Evolutionary conservation across 1,140 invertebrate genomes (phyloP).

Genomic region (Drosophila ironensis): DNA sequence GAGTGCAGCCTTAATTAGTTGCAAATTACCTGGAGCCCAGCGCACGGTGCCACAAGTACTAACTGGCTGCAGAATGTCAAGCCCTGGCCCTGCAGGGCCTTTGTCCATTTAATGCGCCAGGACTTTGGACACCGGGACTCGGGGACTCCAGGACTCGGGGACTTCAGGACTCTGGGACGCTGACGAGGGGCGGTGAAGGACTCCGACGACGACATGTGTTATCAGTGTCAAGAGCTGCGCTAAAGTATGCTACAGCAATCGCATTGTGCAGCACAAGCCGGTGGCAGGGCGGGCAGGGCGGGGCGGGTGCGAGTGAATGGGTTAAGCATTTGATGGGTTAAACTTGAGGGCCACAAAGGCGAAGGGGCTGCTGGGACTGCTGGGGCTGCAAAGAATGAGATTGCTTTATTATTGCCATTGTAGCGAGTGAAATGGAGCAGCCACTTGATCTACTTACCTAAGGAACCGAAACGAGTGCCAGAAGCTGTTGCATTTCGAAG

Average conservation of each 20-base stretch:
- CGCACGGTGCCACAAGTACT: conserved; percentile 14
- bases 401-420: conserved; percentile 41
- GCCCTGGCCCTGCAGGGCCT: conserved; percentile 28
- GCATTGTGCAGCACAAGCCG: conserved; percentile 27
- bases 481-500: conserved; percentile 17
- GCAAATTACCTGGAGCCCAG: background rate
- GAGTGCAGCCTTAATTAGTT: background rate
- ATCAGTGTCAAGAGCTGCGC: conserved; percentile 78
- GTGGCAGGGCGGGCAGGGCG: background rate
- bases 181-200: background rate
- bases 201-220: conserved; percentile 67
- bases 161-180: too few relatives aligned
- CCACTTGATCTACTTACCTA: conserved; percentile 48
- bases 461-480: background rate
- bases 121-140: background rate
- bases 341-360: background rate
- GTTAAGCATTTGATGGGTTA: conserved; percentile 41
- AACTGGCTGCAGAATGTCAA: conserved; percentile 57
- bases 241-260: conserved; percentile 66
- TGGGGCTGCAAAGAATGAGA: conserved; percentile 13
- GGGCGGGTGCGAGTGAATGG: conserved; percentile 25
- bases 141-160: too few relatives aligned
- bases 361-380: too few relatives aligned
- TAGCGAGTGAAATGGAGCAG: conserved; percentile 41
- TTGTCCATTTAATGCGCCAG: conserved; percentile 73